These are phyloP conservation scores for Mormyrops boulengeri DNA, from an alignment of 2,797 vertebrate genomes.

Conservation along the genomic window DNA sequence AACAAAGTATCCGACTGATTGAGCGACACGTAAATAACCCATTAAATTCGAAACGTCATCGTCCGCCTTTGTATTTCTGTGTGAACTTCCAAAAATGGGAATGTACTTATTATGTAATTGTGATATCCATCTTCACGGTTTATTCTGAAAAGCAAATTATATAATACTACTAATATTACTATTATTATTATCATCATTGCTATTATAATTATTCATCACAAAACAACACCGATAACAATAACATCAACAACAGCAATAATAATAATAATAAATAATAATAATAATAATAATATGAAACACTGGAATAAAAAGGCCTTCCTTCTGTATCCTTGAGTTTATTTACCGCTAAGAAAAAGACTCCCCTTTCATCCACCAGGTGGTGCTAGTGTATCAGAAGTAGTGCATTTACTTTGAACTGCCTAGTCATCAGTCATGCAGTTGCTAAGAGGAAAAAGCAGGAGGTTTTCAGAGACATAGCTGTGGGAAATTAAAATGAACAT, in stretches of 20 bases:
- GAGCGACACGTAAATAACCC: constrained; percentile 54
- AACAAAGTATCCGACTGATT: constrained; percentile 53
- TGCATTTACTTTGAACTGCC: constrained; percentile 53
- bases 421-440: constrained; percentile 46
- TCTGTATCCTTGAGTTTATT: constrained; percentile 32
- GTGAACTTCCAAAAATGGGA: constrained; percentile 55
- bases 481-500: constrained; percentile 42
- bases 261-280: neutral
- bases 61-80: constrained; percentile 49
- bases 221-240: constrained; percentile 1
- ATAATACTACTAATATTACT: constrained; percentile 20
- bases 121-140: constrained; percentile 48
- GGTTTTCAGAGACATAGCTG: constrained; percentile 35
- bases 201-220: constrained; percentile 8
- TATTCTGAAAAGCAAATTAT: constrained; percentile 37
- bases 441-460: constrained; percentile 46
- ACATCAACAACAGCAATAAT: neutral
- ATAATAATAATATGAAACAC: neutral
- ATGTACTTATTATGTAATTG: constrained; percentile 50
- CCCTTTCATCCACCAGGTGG: constrained; percentile 53
- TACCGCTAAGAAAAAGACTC: constrained; percentile 37
- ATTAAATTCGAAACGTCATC: constrained; percentile 52
- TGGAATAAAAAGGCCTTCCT: constrained; percentile 5
- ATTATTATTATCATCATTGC: constrained; percentile 3
- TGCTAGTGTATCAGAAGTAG: constrained; percentile 48